phyloP scores from a whole-genome alignment of 2,888 invertebrate species.

The Eupithecia dodoneata region DNA sequence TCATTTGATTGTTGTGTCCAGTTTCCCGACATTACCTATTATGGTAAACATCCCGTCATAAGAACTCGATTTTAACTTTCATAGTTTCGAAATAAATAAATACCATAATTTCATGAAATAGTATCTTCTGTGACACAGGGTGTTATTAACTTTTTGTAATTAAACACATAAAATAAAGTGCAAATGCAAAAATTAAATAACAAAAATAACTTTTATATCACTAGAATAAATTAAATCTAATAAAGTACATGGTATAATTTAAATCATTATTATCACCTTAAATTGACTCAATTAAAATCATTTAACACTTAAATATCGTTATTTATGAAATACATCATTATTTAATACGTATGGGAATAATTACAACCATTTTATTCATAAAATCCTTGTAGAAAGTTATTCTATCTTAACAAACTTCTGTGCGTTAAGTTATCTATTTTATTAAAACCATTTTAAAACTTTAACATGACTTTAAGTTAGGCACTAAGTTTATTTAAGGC shows the following conservation, averaged over 20 bases:
- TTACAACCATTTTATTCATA: conserved; percentile 23
- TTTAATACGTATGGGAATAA: conserved; percentile 11
- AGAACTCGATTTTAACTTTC: background rate
- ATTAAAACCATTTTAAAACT: background rate
- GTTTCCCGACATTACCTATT: background rate
- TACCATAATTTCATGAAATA: background rate
- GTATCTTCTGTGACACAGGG: background rate
- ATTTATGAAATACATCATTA: conserved; percentile 9
- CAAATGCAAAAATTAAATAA: conserved; percentile 33
- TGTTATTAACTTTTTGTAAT: background rate
- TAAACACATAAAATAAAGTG: background rate
- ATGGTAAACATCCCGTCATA: background rate
- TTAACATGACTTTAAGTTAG: background rate
- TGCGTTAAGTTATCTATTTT: conserved; percentile 11
- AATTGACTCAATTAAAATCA: conserved; percentile 41
- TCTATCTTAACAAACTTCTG: conserved; percentile 4
- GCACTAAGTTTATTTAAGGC: background rate
- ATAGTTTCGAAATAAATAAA: background rate
- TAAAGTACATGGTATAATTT: conserved; percentile 38
- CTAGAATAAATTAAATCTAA: conserved; percentile 55
- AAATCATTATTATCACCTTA: conserved; percentile 42
- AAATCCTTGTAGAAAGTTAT: background rate
- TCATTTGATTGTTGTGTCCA: background rate
- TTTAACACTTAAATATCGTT: conserved; percentile 16
- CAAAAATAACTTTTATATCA: conserved; percentile 44